Evolutionary conservation across 2,888 invertebrate genomes (phyloP), one percentile per base, ranked within the genome.

Genomic region (Papilio elwesi): DNA sequence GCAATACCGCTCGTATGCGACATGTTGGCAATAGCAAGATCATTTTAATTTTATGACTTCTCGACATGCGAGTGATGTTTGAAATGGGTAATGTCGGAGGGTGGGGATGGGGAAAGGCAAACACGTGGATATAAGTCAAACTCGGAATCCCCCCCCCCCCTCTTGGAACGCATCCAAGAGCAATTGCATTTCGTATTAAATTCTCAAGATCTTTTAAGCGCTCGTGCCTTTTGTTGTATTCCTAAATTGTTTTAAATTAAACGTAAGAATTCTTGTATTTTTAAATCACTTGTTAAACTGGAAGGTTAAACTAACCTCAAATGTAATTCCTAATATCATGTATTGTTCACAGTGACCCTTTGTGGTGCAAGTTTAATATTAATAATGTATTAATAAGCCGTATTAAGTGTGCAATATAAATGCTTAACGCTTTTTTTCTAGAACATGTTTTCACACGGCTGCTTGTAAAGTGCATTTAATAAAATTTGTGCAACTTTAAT

Each of bases 151-250:
- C 6, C 43, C 2, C 43, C 43, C 15, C 43, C 43, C 11, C 7
- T 43, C 47, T 62, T 62, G 62, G 62, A 43, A n/a, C 62, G 38
- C 43, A n/a, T n/a, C 62, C 62, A 62, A 62, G 43, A 47, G 62
- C 62, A 62, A 62, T 62, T 47, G 38, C 62, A 62, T 62, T 62
- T 62, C 62, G 62, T 43, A 62, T 62, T 62, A 62, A 62, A 62
- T 62, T 62, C 62, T 62, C 15, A 15, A 62, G 43, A 62, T 38
- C 43, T 62, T 6, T 47, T 10, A 43, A 62, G 47, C 6, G 43
- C 43, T 47, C 62, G 15, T n/a, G 11, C 43, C 47, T 43, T 62
- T 62, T 62, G 62, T 62, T 62, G n/a, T 57, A 57, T 15, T 47
- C 43, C 47, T 47, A 43, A 62, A 62, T 43, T 15, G 43, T 62